Percentiles rank a stretch among this genome's conserved stretches.
These are phyloP conservation scores for Mormyrops attenuatus DNA, from an alignment of 2,797 vertebrate genomes.

Conservation along the genomic window DNA sequence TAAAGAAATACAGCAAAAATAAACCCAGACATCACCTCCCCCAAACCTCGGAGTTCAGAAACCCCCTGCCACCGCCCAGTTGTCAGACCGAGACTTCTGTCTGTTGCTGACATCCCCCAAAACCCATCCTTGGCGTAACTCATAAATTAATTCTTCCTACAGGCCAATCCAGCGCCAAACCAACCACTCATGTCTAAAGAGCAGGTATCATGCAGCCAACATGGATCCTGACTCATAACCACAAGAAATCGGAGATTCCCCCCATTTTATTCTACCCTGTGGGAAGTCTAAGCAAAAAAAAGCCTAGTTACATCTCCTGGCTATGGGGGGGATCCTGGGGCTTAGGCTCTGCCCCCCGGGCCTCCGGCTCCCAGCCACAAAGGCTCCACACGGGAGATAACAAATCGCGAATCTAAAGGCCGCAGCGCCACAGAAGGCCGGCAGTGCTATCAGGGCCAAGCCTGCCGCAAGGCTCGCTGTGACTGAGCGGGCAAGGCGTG, in stretches of 20 bases:
- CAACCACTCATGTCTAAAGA: conserved; percentile 30
- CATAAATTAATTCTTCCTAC: neutral
- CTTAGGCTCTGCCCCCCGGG: conserved; percentile 34
- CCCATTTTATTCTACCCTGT: neutral
- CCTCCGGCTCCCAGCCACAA: conserved; percentile 22
- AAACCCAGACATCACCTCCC: conserved; percentile 35
- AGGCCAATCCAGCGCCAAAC: conserved; percentile 31
- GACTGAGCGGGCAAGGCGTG: conserved; percentile 58
- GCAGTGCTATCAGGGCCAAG: conserved; percentile 59
- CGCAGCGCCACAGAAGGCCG: conserved; percentile 50
- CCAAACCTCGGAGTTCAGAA: neutral
- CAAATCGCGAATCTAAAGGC: conserved; percentile 55
- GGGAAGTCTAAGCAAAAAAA: neutral
- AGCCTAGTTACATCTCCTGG: neutral
- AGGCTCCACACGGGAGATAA: conserved; percentile 43
- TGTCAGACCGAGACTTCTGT: conserved; percentile 35
- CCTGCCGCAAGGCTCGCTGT: conserved; percentile 73
- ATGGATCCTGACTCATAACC: neutral
- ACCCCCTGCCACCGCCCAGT: conserved; percentile 45
- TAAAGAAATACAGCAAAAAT: neutral
- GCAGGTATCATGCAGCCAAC: neutral
- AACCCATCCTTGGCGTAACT: conserved; percentile 32
- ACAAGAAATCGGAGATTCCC: neutral
- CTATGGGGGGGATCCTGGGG: neutral
- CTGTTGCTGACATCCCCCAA: conserved; percentile 32